Evolutionary conservation across 2,113 vertebrate species (phyloP), one percentile per base, ranked within the genome.

Genomic region (Mormyrus iriodes): DNA sequence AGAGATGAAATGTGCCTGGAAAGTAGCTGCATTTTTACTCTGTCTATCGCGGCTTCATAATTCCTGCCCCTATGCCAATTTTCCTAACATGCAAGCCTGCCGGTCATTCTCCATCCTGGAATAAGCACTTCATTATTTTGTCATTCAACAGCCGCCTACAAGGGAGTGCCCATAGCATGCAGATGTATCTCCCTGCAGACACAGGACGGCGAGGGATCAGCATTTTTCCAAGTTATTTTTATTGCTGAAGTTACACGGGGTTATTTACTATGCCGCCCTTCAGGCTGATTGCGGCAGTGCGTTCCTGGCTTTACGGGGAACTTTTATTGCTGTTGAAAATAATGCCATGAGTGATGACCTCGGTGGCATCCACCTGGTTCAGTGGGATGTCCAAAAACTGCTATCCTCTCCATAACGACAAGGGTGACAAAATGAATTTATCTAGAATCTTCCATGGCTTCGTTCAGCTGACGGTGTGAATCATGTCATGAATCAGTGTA

Each of bases 401-500:
- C 87, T 85, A 65, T 69, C 91, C 88, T 89, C 90, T 89, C 79
- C 55, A 17, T 88, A 91, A 93, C 92, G 91, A 86, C 88, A 76
- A 4, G 52, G 90, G 92, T 91, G 91, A 90, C 91, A 91, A 92
- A 91, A 92, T 94, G 94, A 94, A 95, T 95, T 95, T 93, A 95
- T 94, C 92, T 92, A 88, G 90, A 55, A 79, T 91, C 90, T 92
- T 91, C 91, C 51, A 92, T 87, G 91, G 90, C 92, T 92, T 92
- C 93, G 93, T 95, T 94, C 93, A 94, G 94, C 93, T 93, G 93
- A 94, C 94, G 92, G 92, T 92, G 93, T 92, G 93, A 92, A 94
- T 93, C 94, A 94, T 90, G 88, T 93, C 90, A 94, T 95, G 94
- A 95, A 96, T 95, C 94, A 93, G 92, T 93, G 93, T 95, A 95